phyloP scores from a whole-genome alignment of 1,140 invertebrate species.

The Fopius arisanus region DNA sequence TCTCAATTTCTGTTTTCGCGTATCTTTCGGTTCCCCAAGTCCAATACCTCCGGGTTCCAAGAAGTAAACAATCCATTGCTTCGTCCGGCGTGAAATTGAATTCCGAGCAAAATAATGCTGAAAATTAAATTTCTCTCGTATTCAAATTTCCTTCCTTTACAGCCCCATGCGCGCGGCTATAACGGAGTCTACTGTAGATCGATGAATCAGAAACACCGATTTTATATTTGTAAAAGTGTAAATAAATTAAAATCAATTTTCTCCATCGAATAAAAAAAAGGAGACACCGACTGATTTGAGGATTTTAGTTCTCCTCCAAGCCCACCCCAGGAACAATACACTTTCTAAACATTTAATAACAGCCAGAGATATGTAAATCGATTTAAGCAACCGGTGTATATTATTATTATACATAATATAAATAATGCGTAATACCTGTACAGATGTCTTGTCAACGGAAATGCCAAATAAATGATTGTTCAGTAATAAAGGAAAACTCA shows the following conservation, averaged over 20 bases:
- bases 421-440: slow-evolving; percentile 4
- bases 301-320: neutral
- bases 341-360: neutral
- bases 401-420: slow-evolving; percentile 13
- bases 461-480: slow-evolving; percentile 4
- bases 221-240: neutral
- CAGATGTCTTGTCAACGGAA: neutral
- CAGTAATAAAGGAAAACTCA: neutral
- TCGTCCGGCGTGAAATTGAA: no score
- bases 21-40: no score
- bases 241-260: neutral
- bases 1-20: no score
- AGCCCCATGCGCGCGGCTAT: no score
- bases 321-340: neutral
- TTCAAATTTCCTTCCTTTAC: no score
- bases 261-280: neutral
- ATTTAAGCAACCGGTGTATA: neutral
- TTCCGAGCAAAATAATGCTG: no score
- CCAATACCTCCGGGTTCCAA: no score
- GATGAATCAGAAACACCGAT: neutral
- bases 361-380: neutral
- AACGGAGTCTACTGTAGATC: no score
- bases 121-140: no score
- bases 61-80: no score
- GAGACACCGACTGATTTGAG: neutral